Conservation (phyloP, 1,140 invertebrate genomes). For the Trichomalopsis sarcophagae region DNA sequence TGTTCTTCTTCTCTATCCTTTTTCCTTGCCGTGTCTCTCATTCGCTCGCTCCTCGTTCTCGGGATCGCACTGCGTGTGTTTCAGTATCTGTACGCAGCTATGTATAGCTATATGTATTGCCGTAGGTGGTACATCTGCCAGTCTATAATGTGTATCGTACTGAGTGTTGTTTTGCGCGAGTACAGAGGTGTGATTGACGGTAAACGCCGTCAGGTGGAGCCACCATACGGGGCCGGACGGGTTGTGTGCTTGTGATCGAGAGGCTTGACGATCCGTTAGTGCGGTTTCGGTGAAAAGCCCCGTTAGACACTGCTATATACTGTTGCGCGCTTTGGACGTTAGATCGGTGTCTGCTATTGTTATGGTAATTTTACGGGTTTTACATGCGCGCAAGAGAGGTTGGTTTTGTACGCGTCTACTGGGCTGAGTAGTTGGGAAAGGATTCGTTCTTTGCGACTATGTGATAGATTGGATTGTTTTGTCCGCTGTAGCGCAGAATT, state of each 20-base stretch:
- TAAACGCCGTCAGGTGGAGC: not conserved
- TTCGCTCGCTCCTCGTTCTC: not conserved
- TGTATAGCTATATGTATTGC: no score
- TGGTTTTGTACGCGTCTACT: not conserved
- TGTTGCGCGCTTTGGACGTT: not conserved
- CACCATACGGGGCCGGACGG: not conserved
- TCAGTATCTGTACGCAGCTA: no score
- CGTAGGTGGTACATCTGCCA: no score
- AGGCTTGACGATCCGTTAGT: not conserved
- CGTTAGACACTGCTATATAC: not conserved
- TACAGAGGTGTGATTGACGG: no score
- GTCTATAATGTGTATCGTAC: no score
- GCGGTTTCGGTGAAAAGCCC: not conserved
- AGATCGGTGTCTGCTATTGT: not conserved
- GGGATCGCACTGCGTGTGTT: not conserved
- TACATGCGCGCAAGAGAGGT: not conserved
- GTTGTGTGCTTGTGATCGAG: no score
- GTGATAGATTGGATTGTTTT: no score
- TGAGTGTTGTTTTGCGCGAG: not conserved
- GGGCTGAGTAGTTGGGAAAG: no score
- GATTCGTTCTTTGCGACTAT: no score
- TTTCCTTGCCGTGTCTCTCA: conserved; percentile 24
- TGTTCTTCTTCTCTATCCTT: conserved; percentile 39
- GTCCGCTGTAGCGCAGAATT: no score
- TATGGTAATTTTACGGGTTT: not conserved